Conservation (phyloP, 2,888 invertebrate genomes). For the Mycogona germanica region DNA sequence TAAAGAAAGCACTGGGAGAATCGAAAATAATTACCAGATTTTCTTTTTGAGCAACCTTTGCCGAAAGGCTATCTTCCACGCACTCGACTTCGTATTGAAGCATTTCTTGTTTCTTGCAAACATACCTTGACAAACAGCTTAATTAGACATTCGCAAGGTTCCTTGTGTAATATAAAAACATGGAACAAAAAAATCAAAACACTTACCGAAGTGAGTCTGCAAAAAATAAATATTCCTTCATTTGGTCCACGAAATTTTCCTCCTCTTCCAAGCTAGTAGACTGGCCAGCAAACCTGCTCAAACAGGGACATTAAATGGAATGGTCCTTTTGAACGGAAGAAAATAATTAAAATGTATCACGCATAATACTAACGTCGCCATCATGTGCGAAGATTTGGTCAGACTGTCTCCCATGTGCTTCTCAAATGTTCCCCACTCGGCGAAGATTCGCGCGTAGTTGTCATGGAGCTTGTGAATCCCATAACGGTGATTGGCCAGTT, state of each 20-base stretch:
- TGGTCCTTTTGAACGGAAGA: neutral
- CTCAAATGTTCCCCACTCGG: constrained; percentile 74
- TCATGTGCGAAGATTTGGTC: constrained; percentile 48
- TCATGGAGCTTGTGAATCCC: constrained; percentile 65
- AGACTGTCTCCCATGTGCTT: constrained; percentile 68
- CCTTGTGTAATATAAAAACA: neutral
- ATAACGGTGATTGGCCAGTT: constrained; percentile 59
- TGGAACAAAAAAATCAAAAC: neutral
- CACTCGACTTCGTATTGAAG: constrained; percentile 57
- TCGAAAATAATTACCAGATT: constrained; percentile 27
- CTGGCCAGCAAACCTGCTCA: neutral
- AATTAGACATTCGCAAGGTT: neutral
- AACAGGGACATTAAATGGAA: neutral
- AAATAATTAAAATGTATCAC: neutral
- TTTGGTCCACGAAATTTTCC: constrained; percentile 65
- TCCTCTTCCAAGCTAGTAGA: constrained; percentile 52
- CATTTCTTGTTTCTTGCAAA: constrained; percentile 59
- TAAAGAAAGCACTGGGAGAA: neutral
- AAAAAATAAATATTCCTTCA: constrained; percentile 70
- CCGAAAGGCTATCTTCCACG: constrained; percentile 50
- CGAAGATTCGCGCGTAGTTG: constrained; percentile 67
- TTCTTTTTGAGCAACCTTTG: constrained; percentile 39
- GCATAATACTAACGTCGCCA: constrained; percentile 45
- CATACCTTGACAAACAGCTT: constrained; percentile 40
- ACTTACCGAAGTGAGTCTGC: constrained; percentile 47